Evolutionary conservation across 2,797 vertebrate species (phyloP).

Genomic region (Myoxocephalus aenaeus): DNA sequence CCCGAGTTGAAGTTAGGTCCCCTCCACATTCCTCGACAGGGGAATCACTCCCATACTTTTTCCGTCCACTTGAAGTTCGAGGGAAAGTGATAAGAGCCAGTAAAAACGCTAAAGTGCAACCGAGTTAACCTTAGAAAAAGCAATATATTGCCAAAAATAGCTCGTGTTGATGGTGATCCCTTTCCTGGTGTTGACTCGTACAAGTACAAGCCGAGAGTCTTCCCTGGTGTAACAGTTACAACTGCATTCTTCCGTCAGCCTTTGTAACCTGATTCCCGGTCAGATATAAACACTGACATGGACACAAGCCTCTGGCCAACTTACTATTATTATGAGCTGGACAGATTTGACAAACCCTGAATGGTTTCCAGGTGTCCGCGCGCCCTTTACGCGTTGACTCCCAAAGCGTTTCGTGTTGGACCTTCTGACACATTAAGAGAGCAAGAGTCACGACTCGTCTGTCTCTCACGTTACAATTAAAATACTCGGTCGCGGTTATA

Average conservation of each 20-base stretch:
- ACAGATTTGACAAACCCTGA: not conserved
- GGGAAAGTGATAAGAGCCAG: not conserved
- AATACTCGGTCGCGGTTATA: accelerated
- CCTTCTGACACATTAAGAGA: not conserved
- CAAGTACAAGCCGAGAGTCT: no score
- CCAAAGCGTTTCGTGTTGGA: not conserved
- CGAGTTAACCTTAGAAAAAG: accelerated
- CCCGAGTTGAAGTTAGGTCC: not conserved
- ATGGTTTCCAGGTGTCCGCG: not conserved
- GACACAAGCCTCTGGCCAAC: accelerated
- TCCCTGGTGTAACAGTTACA: no score
- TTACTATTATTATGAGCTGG: no score
- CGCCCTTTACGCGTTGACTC: not conserved
- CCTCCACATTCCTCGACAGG: conserved; percentile 42
- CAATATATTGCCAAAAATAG: not conserved
- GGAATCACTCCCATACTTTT: not conserved
- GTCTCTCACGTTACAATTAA: accelerated
- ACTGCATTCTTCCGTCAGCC: not conserved
- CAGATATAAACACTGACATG: not conserved
- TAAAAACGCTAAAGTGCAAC: not conserved
- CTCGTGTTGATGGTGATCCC: no score
- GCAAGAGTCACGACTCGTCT: not conserved
- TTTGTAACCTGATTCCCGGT: not conserved
- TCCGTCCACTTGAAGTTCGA: not conserved
- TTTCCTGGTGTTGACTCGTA: not conserved